phyloP scores from a whole-genome alignment of 2,797 vertebrate genomes.

The Acestrorhynchus altus region DNA sequence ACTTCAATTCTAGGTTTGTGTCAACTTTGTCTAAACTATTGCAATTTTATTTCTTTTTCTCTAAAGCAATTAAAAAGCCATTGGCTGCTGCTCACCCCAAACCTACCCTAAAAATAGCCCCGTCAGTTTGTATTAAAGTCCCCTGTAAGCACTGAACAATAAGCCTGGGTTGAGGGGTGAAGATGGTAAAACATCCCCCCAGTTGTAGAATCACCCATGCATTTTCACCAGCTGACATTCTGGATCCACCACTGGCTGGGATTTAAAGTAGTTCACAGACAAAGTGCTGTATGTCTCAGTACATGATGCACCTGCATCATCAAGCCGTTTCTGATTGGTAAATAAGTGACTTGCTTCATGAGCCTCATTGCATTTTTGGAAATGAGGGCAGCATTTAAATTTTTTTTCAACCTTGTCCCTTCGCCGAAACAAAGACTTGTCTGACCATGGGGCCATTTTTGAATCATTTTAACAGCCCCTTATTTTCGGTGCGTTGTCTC shows the following conservation, averaged over 20 bases:
- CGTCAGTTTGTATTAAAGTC: no score
- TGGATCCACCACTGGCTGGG: background rate
- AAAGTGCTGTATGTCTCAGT: no score
- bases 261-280: background rate
- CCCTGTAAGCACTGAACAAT: no score
- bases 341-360: slow-evolving; percentile 6
- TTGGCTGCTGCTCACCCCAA: no score
- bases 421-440: slow-evolving; percentile 58
- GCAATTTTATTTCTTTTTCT: no score
- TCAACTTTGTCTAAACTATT: no score
- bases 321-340: background rate
- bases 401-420: slow-evolving; percentile 50
- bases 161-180: no score
- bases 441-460: slow-evolving; percentile 54
- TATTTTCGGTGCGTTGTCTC: slow-evolving; percentile 59
- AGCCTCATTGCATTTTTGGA: slow-evolving; percentile 42
- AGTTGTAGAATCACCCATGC: no score
- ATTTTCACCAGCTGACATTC: background rate
- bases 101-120: no score
- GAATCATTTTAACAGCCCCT: slow-evolving; percentile 67
- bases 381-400: slow-evolving; percentile 46
- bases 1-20: no score
- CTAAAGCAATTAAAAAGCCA: no score
- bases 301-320: slow-evolving; percentile 6
- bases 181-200: no score